phyloP scores from a whole-genome alignment of 2,888 invertebrate genomes.

The Gari tellinella region DNA sequence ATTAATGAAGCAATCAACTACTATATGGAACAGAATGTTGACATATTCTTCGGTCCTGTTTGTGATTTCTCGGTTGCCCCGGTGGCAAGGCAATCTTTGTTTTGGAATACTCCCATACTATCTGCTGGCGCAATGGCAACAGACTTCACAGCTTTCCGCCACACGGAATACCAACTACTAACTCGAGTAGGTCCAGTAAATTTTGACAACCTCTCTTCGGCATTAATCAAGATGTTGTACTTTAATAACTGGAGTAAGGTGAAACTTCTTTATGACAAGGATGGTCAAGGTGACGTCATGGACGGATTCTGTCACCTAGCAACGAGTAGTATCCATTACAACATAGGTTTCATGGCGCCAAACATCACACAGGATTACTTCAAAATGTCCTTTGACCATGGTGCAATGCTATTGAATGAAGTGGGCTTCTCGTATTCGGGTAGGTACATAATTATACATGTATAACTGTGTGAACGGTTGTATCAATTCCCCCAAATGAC shows the following conservation, averaged over 20 bases:
- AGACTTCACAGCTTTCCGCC: conserved; percentile 75
- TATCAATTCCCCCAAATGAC: no score
- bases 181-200: conserved; percentile 86
- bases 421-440: conserved; percentile 74
- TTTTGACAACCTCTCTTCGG: conserved; percentile 69
- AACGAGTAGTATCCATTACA: conserved; percentile 90
- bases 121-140: conserved; percentile 86
- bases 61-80: conserved; percentile 91
- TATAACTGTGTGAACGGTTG: no score
- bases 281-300: conserved; percentile 89
- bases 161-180: conserved; percentile 88
- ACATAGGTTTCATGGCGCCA: conserved; percentile 39
- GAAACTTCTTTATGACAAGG: conserved; percentile 91
- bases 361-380: conserved; percentile 71
- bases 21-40: conserved; percentile 69
- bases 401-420: conserved; percentile 66
- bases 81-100: conserved; percentile 92
- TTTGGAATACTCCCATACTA: conserved; percentile 94
- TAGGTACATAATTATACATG: conserved; percentile 54
- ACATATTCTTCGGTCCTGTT: conserved; percentile 81
- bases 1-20: conserved; percentile 77
- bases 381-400: conserved; percentile 53
- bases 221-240: conserved; percentile 54
- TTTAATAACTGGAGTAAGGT: conserved; percentile 63
- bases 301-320: conserved; percentile 91